Conservation (phyloP, 2,113 vertebrate species). For the Choloepus hoffmanni region DNA sequence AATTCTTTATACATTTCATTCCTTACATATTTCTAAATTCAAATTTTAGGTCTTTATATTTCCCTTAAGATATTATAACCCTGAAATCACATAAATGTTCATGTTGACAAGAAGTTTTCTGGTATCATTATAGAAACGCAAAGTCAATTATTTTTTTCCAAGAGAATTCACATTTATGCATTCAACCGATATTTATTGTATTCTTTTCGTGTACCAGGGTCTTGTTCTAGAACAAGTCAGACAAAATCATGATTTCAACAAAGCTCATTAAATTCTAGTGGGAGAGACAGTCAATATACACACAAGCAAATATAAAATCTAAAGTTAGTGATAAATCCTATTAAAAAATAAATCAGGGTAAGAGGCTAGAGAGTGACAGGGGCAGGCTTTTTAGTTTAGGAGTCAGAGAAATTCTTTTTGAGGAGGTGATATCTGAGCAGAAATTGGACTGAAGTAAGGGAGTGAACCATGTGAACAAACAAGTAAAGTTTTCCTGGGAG, state of each 20-base stretch:
- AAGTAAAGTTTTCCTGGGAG: neutral
- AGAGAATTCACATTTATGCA: conserved; percentile 28
- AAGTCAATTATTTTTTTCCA: conserved; percentile 21
- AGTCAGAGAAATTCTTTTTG: neutral
- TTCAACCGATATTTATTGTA: neutral
- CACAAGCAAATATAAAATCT: neutral
- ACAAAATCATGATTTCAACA: neutral
- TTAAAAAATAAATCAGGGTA: neutral
- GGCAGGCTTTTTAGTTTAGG: neutral
- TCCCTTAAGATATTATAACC: conserved; percentile 1
- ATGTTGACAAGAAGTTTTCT: neutral
- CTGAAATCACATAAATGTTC: conserved; percentile 10
- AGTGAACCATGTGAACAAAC: neutral
- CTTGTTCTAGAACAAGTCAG: neutral
- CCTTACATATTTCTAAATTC: neutral
- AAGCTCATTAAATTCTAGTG: neutral
- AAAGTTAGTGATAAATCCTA: neutral
- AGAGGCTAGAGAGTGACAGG: neutral
- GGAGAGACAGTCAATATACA: neutral
- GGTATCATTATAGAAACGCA: neutral
- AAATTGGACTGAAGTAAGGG: neutral
- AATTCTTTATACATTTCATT: neutral
- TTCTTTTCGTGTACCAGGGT: neutral
- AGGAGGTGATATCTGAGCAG: neutral
- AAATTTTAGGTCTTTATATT: neutral